Evolutionary conservation across 2,113 vertebrate genomes (phyloP), one percentile per base, ranked within the genome.

Genomic region (Euleptes europaea): DNA sequence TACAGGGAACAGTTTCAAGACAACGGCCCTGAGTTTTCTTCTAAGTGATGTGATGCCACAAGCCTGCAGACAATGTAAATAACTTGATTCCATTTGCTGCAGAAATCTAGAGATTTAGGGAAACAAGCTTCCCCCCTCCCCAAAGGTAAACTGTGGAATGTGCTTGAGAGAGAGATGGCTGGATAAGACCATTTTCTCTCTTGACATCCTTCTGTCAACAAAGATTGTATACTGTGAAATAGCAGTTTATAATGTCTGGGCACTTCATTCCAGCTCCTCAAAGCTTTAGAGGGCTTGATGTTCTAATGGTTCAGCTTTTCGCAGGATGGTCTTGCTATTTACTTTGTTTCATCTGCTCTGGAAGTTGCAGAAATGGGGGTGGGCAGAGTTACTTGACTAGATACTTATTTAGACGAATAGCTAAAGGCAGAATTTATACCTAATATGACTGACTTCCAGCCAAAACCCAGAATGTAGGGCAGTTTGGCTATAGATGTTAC

Each of bases 61-160:
- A 57, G 87, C 80, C 85, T 87, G 60, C 83, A 93, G 88, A 60
- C 54, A 69, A 63, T 81, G 82, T 78, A 85, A 93, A 94, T 40
- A 83, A 77, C 83, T 54, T 81, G 51, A 91, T 88, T 47, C 84
- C 65, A 84, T 85, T 91, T 80, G 85, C 3, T 84, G 88, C 89
- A 93, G 69, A 91, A 94, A 93, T 88, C 74, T 73, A 40, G 85
- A 94, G 90, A 88, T 93, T 91, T 93, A 87, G 90, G 85, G 86
- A 77, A 92, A 88, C 80, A 78, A 82, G 80, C 8, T 78, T 86
- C 80, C 84, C 65, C 10, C 44, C 23, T 28, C 23, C 0, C 12
- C n/a, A 49, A 89, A 54, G 44, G 76, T 57, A 1, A 66, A 44
- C 0, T 12, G 7, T 63, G 88, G 83, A 91, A 86, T 65, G 81